Evolutionary conservation across 2,113 vertebrate species (phyloP).

Genomic region (Austrofundulus limnaeus): DNA sequence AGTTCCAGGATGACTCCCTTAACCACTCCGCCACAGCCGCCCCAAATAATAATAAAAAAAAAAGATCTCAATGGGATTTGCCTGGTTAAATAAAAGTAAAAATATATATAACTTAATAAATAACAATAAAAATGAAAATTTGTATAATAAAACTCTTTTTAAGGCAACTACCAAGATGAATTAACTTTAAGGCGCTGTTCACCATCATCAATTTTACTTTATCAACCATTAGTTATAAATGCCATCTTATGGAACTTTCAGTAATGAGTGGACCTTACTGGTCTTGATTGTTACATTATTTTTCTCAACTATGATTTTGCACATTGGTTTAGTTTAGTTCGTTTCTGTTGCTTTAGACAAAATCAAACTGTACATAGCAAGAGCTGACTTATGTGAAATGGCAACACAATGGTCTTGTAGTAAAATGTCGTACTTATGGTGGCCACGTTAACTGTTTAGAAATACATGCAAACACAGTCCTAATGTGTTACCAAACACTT

Average conservation of each 20-base stretch:
- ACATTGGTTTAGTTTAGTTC: not conserved
- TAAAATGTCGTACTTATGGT: not conserved
- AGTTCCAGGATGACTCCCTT: no score
- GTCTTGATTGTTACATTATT: not conserved
- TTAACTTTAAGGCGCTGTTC: no score
- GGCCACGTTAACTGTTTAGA: no score
- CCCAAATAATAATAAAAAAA: no score
- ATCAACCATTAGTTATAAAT: not conserved
- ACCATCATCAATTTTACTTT: not conserved
- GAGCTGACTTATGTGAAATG: not conserved
- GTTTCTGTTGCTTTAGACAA: not conserved
- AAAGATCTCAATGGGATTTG: no score
- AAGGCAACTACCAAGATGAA: no score
- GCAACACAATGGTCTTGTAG: not conserved
- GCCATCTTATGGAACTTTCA: not conserved
- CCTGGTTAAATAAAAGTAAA: no score
- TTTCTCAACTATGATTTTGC: not conserved
- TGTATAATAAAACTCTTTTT: no score
- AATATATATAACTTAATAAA: no score
- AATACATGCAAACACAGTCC: no score
- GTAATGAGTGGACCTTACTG: not conserved
- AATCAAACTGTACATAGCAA: not conserved
- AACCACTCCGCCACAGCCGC: no score
- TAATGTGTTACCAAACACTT: not conserved
- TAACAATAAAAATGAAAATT: no score